Conservation (phyloP, 2,888 invertebrate species). For the Eupithecia tripunctaria region DNA sequence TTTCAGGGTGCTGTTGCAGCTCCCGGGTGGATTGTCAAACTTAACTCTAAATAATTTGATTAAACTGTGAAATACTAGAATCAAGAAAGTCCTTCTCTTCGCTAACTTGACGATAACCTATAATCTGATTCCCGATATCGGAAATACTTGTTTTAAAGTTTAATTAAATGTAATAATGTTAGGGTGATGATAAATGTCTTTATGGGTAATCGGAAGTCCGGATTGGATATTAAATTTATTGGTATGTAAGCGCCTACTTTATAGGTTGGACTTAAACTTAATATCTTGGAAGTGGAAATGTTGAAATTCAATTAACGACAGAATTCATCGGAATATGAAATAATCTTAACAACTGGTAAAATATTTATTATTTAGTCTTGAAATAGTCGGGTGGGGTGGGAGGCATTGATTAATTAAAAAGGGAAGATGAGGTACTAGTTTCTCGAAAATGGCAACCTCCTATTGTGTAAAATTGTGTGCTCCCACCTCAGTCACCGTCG, state of each 20-base stretch:
- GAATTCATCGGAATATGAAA: too few species aligned
- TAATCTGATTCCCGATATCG: constrained; percentile 52
- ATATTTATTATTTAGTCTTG: too few species aligned
- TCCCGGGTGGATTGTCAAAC: too few species aligned
- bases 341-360: not conserved
- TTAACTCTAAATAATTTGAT: too few species aligned
- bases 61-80: too few species aligned
- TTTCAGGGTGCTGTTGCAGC: too few species aligned
- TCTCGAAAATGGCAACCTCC: too few species aligned
- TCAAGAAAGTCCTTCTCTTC: not conserved
- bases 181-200: constrained; percentile 60
- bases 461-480: too few species aligned
- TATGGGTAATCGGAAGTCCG: constrained; percentile 53
- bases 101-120: not conserved
- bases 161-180: constrained; percentile 64
- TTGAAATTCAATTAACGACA: not conserved
- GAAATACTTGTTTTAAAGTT: constrained; percentile 61
- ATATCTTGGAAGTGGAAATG: not conserved
- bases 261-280: not conserved
- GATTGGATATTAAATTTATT: constrained; percentile 49
- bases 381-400: too few species aligned
- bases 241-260: constrained; percentile 21
- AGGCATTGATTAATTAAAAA: too few species aligned
- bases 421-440: too few species aligned
- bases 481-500: too few species aligned